Evolutionary conservation across 2,888 invertebrate genomes (phyloP).

Genomic region (Lycocerus yunnanus): DNA sequence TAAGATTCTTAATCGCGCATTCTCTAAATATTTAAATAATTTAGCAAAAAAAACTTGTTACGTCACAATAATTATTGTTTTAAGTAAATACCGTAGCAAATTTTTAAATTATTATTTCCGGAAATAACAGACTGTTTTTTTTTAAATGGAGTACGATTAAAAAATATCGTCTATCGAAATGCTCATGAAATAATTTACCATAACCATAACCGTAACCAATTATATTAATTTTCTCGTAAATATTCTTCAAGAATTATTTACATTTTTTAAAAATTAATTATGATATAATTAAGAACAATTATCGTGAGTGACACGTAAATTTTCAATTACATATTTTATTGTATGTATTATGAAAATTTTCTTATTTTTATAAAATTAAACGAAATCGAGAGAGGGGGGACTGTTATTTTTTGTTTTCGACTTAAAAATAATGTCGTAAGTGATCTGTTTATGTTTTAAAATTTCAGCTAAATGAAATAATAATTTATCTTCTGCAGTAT

Average conservation of each 20-base stretch:
- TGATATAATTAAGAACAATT: background rate
- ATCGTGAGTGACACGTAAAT: background rate
- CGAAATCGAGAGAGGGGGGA: background rate
- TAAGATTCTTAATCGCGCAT: conserved; percentile 2
- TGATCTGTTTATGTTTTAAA: background rate
- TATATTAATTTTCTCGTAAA: background rate
- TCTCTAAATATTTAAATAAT: background rate
- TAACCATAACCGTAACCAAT: conserved; percentile 1
- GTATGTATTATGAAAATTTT: background rate
- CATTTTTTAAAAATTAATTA: background rate
- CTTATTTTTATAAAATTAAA: background rate
- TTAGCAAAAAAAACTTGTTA: background rate
- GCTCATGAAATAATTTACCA: conserved; percentile 3
- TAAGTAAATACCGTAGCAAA: background rate
- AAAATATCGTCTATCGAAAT: background rate
- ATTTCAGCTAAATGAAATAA: background rate
- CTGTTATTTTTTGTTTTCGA: background rate
- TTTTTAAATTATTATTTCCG: background rate
- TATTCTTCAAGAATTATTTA: background rate
- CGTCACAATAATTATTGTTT: background rate
- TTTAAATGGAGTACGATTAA: background rate
- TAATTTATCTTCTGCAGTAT: background rate
- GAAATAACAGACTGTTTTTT: background rate
- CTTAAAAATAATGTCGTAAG: background rate
- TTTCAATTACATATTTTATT: too few species aligned